phyloP scores from a whole-genome alignment of 2,797 vertebrate genomes.

The Sebastes hopkinsi region DNA sequence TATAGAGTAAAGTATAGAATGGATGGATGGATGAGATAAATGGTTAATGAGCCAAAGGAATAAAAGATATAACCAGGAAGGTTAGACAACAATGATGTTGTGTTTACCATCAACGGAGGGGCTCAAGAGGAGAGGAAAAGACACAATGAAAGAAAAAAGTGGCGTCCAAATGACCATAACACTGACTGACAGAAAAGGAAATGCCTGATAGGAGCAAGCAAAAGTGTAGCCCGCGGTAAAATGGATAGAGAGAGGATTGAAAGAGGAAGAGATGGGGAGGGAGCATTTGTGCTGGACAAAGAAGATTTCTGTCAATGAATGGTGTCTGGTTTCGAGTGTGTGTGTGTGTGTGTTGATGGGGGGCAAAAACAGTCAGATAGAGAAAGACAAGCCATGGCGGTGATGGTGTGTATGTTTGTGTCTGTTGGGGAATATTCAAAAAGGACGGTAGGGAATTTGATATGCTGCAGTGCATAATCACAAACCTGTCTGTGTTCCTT shows the following conservation, averaged over 20 bases:
- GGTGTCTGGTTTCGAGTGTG: slow-evolving; percentile 70
- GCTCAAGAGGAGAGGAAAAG: background rate
- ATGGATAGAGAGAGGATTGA: slow-evolving; percentile 40
- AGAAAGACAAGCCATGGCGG: slow-evolving; percentile 13
- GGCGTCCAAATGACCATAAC: background rate
- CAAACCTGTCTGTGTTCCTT: background rate
- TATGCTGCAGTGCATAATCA: slow-evolving; percentile 12
- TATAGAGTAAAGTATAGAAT: background rate
- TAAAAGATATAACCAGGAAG: slow-evolving; percentile 18
- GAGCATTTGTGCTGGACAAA: slow-evolving; percentile 72
- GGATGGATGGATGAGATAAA: slow-evolving; percentile 12
- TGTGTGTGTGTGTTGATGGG: slow-evolving; percentile 20
- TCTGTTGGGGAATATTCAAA: slow-evolving; percentile 10
- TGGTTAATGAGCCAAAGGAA: slow-evolving; percentile 13
- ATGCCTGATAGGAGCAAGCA: slow-evolving; percentile 7
- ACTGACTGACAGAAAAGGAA: slow-evolving; percentile 29
- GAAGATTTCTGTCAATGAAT: slow-evolving; percentile 73
- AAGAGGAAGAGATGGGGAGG: slow-evolving; percentile 36
- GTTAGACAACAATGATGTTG: background rate
- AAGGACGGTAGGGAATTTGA: slow-evolving; percentile 18
- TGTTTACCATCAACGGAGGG: background rate
- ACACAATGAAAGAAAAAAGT: background rate
- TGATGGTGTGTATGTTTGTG: background rate
- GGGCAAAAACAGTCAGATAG: slow-evolving; percentile 1
- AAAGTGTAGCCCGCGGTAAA: slow-evolving; percentile 30